phyloP scores from a whole-genome alignment of 2,888 invertebrate species.

The Drosophila paranaensis region DNA sequence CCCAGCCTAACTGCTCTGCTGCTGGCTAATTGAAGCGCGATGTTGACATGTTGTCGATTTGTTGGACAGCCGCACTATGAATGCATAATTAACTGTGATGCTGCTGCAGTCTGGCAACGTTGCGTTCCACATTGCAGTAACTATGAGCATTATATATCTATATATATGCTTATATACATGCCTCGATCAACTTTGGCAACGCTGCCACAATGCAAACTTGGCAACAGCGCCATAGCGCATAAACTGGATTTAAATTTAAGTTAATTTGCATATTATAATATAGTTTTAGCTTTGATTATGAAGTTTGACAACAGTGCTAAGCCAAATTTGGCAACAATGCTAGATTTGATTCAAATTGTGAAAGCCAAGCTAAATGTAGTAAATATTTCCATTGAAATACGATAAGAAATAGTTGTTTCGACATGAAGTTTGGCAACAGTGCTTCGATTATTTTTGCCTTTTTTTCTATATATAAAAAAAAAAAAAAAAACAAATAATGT shows the following conservation, averaged over 20 bases:
- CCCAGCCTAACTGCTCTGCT: slow-evolving; percentile 27
- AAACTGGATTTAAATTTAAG: background rate
- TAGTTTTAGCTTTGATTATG: background rate
- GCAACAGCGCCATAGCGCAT: slow-evolving; percentile 5
- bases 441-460: background rate
- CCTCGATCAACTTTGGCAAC: background rate
- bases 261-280: background rate
- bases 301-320: background rate
- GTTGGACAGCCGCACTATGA: slow-evolving; percentile 60
- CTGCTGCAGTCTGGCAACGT: slow-evolving; percentile 29
- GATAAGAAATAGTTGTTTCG: background rate
- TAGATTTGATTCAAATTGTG: background rate
- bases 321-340: background rate
- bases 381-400: background rate
- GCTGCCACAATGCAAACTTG: slow-evolving; percentile 8
- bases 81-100: slow-evolving; percentile 67
- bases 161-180: too few relatives aligned
- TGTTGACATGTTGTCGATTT: slow-evolving; percentile 73
- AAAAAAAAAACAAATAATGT: too few relatives aligned
- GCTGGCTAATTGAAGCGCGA: slow-evolving; percentile 69
- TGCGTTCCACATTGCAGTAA: background rate
- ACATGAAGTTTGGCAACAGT: background rate
- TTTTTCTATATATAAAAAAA: background rate
- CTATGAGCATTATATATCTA: background rate
- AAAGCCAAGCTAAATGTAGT: background rate